Evolutionary conservation across 2,797 vertebrate species (phyloP), one percentile per base, ranked within the genome.

Genomic region (Sebastolobus alascanus): DNA sequence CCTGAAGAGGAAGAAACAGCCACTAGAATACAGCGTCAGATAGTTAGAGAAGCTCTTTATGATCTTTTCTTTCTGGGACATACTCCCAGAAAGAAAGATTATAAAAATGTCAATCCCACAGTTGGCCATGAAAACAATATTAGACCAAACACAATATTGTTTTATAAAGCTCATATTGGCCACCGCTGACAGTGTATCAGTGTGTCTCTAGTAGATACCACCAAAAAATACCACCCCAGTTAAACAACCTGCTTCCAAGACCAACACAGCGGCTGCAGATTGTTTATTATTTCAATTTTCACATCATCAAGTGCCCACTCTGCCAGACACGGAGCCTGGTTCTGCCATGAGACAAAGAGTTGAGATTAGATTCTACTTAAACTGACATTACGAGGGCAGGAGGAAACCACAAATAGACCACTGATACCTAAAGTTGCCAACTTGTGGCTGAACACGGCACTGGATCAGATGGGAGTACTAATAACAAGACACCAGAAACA

Each of bases 221-320:
- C 14, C 8, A 52, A 8, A 58, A 81, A 82, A 71, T 35, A 63
- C 43, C 12, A 68, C 27, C 43, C 4, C 11, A 25, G 43, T 65
- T 10, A 54, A 66, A 58, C 33, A 61, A 66, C 29, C 37, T 18
- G 33, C 59, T 58, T 85, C 67, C 69, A 78, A 86, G 40, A 81
- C 25, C 75, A 79, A 60, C 59, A 73, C 50, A 46, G 60, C 71
- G 65, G 73, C 71, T 68, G 66, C 76, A 77, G n/a, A 58, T 68
- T 68, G 66, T 58, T 54, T 33, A 66, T 74, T 68, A 50, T 55
- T 71, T 54, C 59, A 40, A 77, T 74, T 50, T 68, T 58, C 38
- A 78, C 52, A 68, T 73, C 46, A 75, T 68, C 71, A 70, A 52
- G 68, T 43, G 18, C 31, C 29, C 40, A 64, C 18, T 79, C 63